A percentile compares a stretch with the other conserved stretches of the same genome.
Evolutionary conservation across 2,888 invertebrate genomes (phyloP).

Genomic region (Drosophila rubida): DNA sequence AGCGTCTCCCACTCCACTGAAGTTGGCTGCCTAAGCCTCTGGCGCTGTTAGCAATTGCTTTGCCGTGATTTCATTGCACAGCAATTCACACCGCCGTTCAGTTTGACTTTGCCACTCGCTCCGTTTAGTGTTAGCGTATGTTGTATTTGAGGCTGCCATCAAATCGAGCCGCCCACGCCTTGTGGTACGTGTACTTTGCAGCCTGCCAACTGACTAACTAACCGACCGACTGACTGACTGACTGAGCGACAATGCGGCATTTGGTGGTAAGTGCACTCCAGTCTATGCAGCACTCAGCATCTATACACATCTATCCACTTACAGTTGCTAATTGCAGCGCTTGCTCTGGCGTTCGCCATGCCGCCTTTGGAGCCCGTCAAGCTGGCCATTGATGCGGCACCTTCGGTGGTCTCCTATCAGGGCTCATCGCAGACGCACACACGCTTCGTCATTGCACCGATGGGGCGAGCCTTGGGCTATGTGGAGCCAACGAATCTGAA

Average conservation of each 20-base stretch:
- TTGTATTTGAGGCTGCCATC: conserved; percentile 24
- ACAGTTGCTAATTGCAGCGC: conserved; percentile 22
- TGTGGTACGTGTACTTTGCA: not conserved
- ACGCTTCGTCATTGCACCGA: conserved; percentile 82
- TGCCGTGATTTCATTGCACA: conserved; percentile 75
- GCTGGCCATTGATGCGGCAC: conserved; percentile 77
- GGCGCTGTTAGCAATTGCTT: conserved; percentile 55
- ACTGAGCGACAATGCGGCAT: conserved; percentile 51
- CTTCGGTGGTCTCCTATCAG: conserved; percentile 81
- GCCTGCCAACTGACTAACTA: not conserved
- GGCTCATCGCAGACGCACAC: conserved; percentile 81
- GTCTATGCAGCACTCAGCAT: not conserved
- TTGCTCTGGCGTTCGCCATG: conserved; percentile 36
- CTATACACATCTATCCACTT: not conserved
- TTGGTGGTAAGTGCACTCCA: conserved; percentile 57
- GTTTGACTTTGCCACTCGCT: conserved; percentile 76
- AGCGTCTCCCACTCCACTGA: not conserved
- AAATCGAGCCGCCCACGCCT: conserved; percentile 15
- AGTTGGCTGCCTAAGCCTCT: conserved; percentile 38
- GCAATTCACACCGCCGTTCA: conserved; percentile 76
- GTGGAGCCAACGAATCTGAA: conserved; percentile 81
- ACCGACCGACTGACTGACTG: too few relatives aligned
- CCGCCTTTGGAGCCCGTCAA: conserved; percentile 38
- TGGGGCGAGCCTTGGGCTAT: conserved; percentile 80
- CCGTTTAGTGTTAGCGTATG: conserved; percentile 42